phyloP scores from a whole-genome alignment of 2,888 invertebrate species.

The Crossocerus cetratus region DNA sequence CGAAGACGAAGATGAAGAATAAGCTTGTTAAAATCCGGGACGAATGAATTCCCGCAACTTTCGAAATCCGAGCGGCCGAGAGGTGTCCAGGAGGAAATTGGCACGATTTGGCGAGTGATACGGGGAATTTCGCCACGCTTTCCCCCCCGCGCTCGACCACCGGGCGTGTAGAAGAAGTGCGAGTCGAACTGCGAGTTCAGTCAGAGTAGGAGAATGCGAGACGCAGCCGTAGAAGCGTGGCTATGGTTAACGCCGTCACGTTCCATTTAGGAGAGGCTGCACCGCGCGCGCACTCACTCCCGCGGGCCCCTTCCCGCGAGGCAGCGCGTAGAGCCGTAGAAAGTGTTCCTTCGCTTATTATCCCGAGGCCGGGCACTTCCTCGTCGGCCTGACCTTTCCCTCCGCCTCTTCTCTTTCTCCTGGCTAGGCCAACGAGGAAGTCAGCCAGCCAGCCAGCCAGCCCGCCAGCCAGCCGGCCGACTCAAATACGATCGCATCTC shows the following conservation, averaged over 20 bases:
- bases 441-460: background rate
- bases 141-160: slow-evolving; percentile 32
- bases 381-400: slow-evolving; percentile 72
- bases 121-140: slow-evolving; percentile 50
- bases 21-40: too few species aligned
- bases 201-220: too few species aligned
- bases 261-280: slow-evolving; percentile 59
- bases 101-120: slow-evolving; percentile 22
- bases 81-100: background rate
- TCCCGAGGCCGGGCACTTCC: slow-evolving; percentile 61
- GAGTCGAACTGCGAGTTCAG: slow-evolving; percentile 18
- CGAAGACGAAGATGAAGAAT: too few species aligned
- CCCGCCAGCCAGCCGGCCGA: background rate
- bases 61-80: too few species aligned
- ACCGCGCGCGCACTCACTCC: slow-evolving; percentile 16
- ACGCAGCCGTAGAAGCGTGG: slow-evolving; percentile 37
- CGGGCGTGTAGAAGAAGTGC: slow-evolving; percentile 24
- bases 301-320: slow-evolving; percentile 16
- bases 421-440: slow-evolving; percentile 3
- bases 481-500: background rate
- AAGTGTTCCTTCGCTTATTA: slow-evolving; percentile 66
- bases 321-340: slow-evolving; percentile 61
- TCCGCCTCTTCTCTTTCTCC: slow-evolving; percentile 43
- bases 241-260: slow-evolving; percentile 60
- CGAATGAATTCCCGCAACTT: too few species aligned